phyloP scores from a whole-genome alignment of 2,113 vertebrate species.

The Mesembrinibis cayennensis region DNA sequence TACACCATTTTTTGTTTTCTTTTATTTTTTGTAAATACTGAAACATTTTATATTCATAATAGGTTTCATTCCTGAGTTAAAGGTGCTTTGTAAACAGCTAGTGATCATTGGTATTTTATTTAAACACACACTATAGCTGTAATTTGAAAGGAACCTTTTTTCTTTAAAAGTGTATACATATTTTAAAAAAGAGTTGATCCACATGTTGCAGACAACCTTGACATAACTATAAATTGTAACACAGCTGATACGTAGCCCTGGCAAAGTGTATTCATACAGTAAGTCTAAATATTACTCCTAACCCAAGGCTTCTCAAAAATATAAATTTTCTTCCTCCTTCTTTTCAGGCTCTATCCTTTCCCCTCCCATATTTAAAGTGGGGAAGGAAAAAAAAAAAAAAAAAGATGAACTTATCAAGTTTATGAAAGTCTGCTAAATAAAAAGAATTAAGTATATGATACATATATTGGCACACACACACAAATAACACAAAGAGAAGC shows the following conservation, averaged over 20 bases:
- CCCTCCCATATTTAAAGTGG: neutral
- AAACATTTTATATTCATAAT: neutral
- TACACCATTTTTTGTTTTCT: accelerated
- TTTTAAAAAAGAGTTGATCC: neutral
- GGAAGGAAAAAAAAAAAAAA: neutral
- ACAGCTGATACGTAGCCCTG: neutral
- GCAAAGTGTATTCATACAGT: neutral
- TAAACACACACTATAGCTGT: neutral
- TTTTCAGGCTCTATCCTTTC: neutral
- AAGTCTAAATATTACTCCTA: neutral
- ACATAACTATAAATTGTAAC: neutral
- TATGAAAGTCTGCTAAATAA: neutral
- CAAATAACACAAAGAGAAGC: neutral
- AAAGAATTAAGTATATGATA: neutral
- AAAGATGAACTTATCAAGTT: neutral
- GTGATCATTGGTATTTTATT: neutral
- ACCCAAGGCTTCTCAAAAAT: neutral
- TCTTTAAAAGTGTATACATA: neutral
- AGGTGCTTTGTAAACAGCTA: neutral
- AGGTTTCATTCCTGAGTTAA: neutral
- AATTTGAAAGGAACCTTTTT: neutral
- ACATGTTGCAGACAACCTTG: neutral
- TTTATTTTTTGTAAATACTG: neutral
- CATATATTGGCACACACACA: neutral
- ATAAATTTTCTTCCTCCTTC: neutral